Percentiles rank a stretch among this genome's conserved stretches.
Conservation (phyloP, 1,140 invertebrate genomes). For the Papilio dardanus region DNA sequence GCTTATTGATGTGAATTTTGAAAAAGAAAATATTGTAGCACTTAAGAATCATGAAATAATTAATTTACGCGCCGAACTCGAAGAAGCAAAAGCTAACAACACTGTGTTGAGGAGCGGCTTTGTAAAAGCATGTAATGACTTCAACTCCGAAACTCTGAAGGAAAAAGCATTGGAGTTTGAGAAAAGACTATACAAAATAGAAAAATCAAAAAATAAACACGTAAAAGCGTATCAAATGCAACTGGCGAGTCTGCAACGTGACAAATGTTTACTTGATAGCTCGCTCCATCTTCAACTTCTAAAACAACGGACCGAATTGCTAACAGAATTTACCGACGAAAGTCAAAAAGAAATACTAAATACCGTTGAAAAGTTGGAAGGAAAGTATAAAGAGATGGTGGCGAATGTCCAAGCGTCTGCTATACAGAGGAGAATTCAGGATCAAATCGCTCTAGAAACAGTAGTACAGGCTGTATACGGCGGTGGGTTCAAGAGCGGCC, state of each 20-base stretch:
- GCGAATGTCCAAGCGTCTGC: slow-evolving; percentile 72
- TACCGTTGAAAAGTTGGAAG: slow-evolving; percentile 67
- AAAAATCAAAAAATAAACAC: slow-evolving; percentile 62
- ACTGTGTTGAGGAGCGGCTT: slow-evolving; percentile 54
- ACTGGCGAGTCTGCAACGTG: slow-evolving; percentile 57
- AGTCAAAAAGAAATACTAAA: slow-evolving; percentile 59
- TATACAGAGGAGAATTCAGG: slow-evolving; percentile 69
- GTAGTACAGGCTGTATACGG: slow-evolving; percentile 65
- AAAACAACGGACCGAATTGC: slow-evolving; percentile 63
- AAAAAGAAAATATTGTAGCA: slow-evolving; percentile 61
- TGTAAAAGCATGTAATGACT: slow-evolving; percentile 52
- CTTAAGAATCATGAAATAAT: slow-evolving; percentile 57
- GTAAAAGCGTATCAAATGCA: slow-evolving; percentile 62
- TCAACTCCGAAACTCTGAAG: slow-evolving; percentile 48
- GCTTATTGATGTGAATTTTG: slow-evolving; percentile 49
- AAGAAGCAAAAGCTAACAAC: slow-evolving; percentile 57
- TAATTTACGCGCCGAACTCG: slow-evolving; percentile 50
- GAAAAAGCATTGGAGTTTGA: slow-evolving; percentile 56
- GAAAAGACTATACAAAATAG: slow-evolving; percentile 61
- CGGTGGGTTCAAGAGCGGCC: slow-evolving; percentile 43
- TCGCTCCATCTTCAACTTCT: slow-evolving; percentile 66
- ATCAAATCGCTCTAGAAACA: slow-evolving; percentile 68
- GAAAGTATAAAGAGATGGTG: slow-evolving; percentile 74
- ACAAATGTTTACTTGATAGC: slow-evolving; percentile 68
- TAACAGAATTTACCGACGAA: slow-evolving; percentile 63